Evolutionary conservation across 2,113 vertebrate species (phyloP).

Genomic region (cat (Felis catus)): DNA sequence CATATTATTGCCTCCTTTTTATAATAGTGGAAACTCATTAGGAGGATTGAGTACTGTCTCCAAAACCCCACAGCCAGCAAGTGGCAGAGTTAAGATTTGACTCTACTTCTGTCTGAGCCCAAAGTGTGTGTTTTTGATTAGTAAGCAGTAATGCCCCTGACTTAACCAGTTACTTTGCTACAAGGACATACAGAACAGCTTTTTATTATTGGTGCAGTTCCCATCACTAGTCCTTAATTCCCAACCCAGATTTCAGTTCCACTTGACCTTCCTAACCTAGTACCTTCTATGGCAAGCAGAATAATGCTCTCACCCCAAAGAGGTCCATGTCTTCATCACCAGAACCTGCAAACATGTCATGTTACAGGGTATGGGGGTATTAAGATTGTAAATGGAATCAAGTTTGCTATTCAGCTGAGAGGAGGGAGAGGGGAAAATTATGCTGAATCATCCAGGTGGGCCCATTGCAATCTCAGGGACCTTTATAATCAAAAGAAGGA

Average conservation of each 20-base stretch:
- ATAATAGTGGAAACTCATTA: neutral
- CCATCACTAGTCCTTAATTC: neutral
- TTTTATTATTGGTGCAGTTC: neutral
- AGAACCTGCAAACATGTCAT: neutral
- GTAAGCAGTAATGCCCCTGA: neutral
- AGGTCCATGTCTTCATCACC: neutral
- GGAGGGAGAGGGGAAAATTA: neutral
- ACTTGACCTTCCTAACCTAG: neutral
- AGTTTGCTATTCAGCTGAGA: neutral
- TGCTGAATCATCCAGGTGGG: neutral
- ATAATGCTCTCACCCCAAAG: neutral
- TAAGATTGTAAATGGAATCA: neutral
- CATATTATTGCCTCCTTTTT: neutral
- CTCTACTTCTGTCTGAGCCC: neutral
- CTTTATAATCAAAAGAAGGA: neutral
- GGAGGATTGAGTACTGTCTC: neutral
- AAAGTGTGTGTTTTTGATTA: neutral
- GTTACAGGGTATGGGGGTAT: neutral
- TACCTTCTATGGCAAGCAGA: neutral
- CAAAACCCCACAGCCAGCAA: neutral
- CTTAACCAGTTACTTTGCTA: neutral
- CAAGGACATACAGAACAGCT: neutral
- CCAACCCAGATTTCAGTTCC: neutral
- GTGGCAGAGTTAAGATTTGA: neutral
- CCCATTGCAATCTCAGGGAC: neutral